Percentiles rank a stretch among this genome's conserved stretches.
Evolutionary conservation across 1,140 invertebrate genomes (phyloP).

Genomic region (Lethrus apterus): DNA sequence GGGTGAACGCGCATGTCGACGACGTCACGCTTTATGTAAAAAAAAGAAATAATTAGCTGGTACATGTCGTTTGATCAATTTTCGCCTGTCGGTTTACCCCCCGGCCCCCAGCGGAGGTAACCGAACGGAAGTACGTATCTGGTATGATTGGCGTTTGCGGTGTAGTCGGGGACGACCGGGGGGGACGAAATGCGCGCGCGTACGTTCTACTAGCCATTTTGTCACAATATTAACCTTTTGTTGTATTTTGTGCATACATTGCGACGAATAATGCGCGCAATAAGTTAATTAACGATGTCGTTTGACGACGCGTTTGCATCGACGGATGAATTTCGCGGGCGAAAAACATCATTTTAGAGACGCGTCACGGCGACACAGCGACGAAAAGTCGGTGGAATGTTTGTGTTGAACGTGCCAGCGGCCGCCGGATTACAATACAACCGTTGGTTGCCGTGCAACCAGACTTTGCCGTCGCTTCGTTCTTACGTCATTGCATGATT

Average conservation of each 20-base stretch:
- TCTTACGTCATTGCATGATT: slow-evolving; percentile 20
- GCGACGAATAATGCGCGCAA: slow-evolving; percentile 31
- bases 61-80: slow-evolving; percentile 12
- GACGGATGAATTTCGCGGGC: not conserved
- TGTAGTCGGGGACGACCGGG: slow-evolving; percentile 11
- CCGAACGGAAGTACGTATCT: slow-evolving; percentile 18
- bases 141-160: slow-evolving; percentile 6
- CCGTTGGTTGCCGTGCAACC: slow-evolving; percentile 20
- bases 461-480: slow-evolving; percentile 14
- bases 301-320: not conserved
- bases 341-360: not conserved
- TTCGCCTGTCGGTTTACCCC: slow-evolving; percentile 7
- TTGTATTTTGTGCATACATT: slow-evolving; percentile 35
- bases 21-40: not conserved
- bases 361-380: slow-evolving; percentile 8
- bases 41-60: slow-evolving; percentile 11
- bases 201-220: slow-evolving; percentile 35
- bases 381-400: slow-evolving; percentile 18
- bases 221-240: slow-evolving; percentile 41
- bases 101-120: slow-evolving; percentile 5
- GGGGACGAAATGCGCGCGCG: slow-evolving; percentile 30
- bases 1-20: slow-evolving; percentile 9
- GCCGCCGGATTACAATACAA: no score
- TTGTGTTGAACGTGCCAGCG: slow-evolving; percentile 13
- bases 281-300: slow-evolving; percentile 24